Conservation (phyloP, 1,140 invertebrate genomes). For the Leptinotarsa undecemlineata region DNA sequence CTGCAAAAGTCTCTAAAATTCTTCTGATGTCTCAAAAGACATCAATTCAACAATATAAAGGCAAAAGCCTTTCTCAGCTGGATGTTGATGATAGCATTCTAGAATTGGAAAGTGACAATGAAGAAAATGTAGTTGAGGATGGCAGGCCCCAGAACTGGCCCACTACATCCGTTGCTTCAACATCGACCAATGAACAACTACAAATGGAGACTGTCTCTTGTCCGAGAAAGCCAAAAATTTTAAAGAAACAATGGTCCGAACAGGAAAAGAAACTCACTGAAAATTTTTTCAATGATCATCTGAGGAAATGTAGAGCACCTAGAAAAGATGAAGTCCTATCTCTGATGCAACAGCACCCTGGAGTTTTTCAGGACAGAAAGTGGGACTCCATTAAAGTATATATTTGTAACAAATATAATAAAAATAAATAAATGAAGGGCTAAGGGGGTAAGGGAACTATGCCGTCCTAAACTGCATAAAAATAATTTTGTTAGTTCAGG, state of each 20-base stretch:
- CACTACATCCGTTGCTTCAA: neutral
- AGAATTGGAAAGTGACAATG: conserved; percentile 36
- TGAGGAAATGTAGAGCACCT: conserved; percentile 37
- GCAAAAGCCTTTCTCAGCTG: conserved; percentile 48
- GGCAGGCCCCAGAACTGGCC: neutral
- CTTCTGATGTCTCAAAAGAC: conserved; percentile 49
- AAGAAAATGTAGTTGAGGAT: conserved; percentile 2
- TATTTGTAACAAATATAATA: conserved; percentile 27
- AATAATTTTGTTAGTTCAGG: no score
- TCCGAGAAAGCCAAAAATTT: neutral
- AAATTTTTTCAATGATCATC: conserved; percentile 39
- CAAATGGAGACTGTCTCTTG: neutral
- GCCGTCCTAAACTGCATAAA: no score
- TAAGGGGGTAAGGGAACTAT: no score
- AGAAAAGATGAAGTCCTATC: conserved; percentile 37
- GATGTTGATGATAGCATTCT: conserved; percentile 27
- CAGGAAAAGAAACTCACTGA: conserved; percentile 12
- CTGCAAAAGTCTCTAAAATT: conserved; percentile 46
- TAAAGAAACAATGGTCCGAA: neutral
- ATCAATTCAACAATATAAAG: conserved; percentile 42
- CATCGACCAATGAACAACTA: conserved; percentile 5
- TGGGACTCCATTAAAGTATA: conserved; percentile 34
- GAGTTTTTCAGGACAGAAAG: conserved; percentile 31
- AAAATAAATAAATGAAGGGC: neutral
- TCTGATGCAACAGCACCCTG: conserved; percentile 25